Conservation (phyloP, 2,888 invertebrate species). For the Epiblema foenella region DNA sequence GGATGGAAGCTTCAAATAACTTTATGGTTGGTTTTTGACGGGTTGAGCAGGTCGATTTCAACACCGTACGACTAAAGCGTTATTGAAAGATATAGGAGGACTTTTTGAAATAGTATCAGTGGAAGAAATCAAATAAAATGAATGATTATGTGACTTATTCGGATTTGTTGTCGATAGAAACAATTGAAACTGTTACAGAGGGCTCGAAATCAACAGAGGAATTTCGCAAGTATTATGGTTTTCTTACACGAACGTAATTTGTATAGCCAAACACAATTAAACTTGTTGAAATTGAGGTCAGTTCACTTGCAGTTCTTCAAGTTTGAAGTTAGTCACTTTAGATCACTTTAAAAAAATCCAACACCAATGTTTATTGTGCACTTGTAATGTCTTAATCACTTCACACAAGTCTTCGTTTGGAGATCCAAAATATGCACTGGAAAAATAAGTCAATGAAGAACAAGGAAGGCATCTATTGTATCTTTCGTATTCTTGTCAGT, state of each 20-base stretch:
- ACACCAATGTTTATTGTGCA: conserved; percentile 12
- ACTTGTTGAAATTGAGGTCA: conserved; percentile 6
- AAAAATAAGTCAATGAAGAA: not conserved
- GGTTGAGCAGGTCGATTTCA: not conserved
- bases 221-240: not conserved
- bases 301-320: not conserved
- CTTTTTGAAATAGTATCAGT: not conserved
- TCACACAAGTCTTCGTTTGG: conserved; percentile 5
- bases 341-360: not conserved
- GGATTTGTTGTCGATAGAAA: not conserved
- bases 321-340: conserved; percentile 12
- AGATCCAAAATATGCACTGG: conserved; percentile 19
- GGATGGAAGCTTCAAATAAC: no score
- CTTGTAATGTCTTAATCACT: conserved; percentile 2
- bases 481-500: not conserved
- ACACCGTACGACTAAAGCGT: not conserved
- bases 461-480: not conserved
- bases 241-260: not conserved
- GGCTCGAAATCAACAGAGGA: not conserved
- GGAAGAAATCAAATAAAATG: not conserved
- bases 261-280: not conserved
- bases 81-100: not conserved
- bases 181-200: not conserved
- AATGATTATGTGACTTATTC: not conserved
- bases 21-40: not conserved